Percentiles rank a stretch among this genome's conserved stretches.
phyloP scores from a whole-genome alignment of 2,113 vertebrate species.

The Pterocles gutturalis region DNA sequence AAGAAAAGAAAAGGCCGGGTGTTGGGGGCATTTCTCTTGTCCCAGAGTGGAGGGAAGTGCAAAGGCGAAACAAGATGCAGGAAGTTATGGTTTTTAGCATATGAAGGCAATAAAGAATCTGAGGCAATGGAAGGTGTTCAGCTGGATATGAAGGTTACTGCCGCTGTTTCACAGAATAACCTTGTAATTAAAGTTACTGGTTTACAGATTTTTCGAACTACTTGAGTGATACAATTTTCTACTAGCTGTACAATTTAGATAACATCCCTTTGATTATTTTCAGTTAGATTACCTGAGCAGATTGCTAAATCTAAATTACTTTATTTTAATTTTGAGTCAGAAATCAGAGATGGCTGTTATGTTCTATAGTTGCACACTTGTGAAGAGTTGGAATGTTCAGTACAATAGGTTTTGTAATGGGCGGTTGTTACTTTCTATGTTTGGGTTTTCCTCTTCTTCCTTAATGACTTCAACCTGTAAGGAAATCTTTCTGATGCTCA shows the following conservation, averaged over 20 bases:
- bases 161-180: background rate
- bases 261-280: background rate
- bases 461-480: background rate
- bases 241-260: background rate
- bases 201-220: background rate
- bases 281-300: background rate
- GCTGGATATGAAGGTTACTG: background rate
- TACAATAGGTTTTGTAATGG: background rate
- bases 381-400: background rate
- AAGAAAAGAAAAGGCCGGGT: fast-evolving
- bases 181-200: background rate
- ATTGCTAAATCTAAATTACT: background rate
- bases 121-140: background rate
- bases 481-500: background rate
- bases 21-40: background rate
- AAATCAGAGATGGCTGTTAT: background rate
- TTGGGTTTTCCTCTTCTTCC: background rate
- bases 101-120: background rate
- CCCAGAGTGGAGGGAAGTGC: background rate
- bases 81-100: background rate
- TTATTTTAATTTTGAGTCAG: background rate
- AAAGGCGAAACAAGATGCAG: background rate
- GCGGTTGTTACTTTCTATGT: background rate
- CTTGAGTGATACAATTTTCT: fast-evolving
- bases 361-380: background rate